Evolutionary conservation across 2,888 invertebrate genomes (phyloP).

Genomic region (Phania funesta): DNA sequence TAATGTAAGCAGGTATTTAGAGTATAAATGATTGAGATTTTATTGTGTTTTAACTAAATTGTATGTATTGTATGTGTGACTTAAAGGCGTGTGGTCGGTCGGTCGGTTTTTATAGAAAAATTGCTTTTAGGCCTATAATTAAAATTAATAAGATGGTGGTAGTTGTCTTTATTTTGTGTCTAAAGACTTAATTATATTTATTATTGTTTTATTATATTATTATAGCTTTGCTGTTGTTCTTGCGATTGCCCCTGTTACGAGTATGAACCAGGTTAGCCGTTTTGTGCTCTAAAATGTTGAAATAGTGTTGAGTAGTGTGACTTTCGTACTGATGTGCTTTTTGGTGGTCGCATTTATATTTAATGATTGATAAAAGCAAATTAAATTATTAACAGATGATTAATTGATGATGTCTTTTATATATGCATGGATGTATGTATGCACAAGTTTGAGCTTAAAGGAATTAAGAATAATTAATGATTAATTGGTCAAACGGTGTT

Average conservation of each 20-base stretch:
- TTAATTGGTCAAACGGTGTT: neutral
- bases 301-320: neutral
- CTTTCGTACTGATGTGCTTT: conserved; percentile 16
- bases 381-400: conserved; percentile 27
- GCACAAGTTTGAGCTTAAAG: no score
- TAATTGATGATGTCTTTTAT: conserved; percentile 4
- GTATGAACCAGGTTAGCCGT: conserved; percentile 10
- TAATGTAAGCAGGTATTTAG: conserved; percentile 48
- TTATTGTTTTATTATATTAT: conserved; percentile 48
- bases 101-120: conserved; percentile 30
- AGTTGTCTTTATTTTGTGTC: conserved; percentile 61
- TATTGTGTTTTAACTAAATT: conserved; percentile 5
- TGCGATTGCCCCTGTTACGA: neutral
- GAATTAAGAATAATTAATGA: neutral
- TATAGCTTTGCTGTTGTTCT: neutral
- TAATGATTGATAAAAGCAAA: neutral
- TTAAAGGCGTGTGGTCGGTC: conserved; percentile 54
- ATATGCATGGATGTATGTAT: no score
- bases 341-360: conserved; percentile 20
- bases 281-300: conserved; percentile 23
- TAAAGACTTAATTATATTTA: conserved; percentile 59
- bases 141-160: conserved; percentile 56
- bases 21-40: conserved; percentile 47
- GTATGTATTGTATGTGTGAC: neutral
- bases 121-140: conserved; percentile 57